Evolutionary conservation across 2,797 vertebrate genomes (phyloP).

Genomic region (Jordanella pulchra): DNA sequence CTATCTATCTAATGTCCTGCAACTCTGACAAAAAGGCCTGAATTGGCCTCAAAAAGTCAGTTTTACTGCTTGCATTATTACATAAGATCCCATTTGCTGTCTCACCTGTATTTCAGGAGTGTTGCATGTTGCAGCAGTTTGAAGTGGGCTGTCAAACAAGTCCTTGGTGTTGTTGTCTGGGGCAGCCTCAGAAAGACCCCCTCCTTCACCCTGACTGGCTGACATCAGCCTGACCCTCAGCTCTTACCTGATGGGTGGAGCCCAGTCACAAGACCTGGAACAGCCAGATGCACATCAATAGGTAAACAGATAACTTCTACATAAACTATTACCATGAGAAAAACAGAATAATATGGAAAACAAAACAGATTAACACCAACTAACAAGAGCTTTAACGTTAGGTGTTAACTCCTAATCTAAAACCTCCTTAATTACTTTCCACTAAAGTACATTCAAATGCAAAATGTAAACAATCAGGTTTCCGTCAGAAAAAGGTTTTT

Average conservation of each 20-base stretch:
- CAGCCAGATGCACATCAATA: constrained; percentile 17
- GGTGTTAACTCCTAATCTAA: constrained; percentile 2
- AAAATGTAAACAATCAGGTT: constrained; percentile 13
- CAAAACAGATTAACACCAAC: not conserved
- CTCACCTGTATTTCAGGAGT: constrained; percentile 61
- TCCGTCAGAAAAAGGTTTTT: not conserved
- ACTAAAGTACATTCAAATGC: not conserved
- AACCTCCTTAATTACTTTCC: not conserved
- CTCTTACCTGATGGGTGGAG: constrained; percentile 20
- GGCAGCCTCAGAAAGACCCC: constrained; percentile 54
- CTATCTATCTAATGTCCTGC: not conserved
- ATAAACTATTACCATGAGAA: not conserved
- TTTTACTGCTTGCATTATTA: not conserved
- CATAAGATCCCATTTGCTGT: not conserved
- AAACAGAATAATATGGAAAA: not conserved
- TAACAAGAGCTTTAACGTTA: not conserved
- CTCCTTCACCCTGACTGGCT: constrained; percentile 43
- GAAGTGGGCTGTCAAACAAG: constrained; percentile 27
- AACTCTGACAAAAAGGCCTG: not conserved
- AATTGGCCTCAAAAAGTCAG: not conserved
- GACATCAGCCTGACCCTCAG: constrained; percentile 67
- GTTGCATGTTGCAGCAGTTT: constrained; percentile 21
- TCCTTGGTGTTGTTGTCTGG: constrained; percentile 46
- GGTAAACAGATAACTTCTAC: not conserved
- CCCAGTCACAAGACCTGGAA: constrained; percentile 25